Base-by-base conservation (phyloP, 2,888 invertebrate genomes). In the Scaeva pyrastri region DNA sequence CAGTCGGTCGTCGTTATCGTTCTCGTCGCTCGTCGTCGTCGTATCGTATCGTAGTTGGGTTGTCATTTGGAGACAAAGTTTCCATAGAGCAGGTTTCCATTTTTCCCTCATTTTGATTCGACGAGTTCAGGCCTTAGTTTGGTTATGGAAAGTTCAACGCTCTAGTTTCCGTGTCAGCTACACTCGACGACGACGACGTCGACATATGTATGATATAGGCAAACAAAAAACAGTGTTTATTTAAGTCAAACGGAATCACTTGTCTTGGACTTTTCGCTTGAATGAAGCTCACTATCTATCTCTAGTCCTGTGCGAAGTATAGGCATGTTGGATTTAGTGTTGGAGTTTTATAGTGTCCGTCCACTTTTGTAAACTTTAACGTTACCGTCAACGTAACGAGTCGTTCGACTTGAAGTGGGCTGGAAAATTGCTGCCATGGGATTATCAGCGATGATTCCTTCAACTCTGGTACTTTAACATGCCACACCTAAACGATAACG, bases 91-190 rank as follows among this genome's bases (percentile, higher is more conserved):
- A 72, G 75, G 79, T 79, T 84, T 83, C 23, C 39, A 64, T 16
- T 41, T 62, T 62, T 19, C 19, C 12, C 7, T 52, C 52, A 52
- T 14, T 52, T 52, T 52, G 36, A 45, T 83, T 58, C 45, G 45
- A 62, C 70, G 36, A 36, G 52, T 58, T 76, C 50, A 76, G 71
- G 76, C 71, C 62, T 71, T 19, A 48, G 55, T 36, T 66, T 66
- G 74, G 71, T 71, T 84, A 79, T 72, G 79, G 70, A 80, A 75
- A 80, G 84, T 85, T 85, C 84, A 85, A 80, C 66, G 84, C 66
- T 85, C 84, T 60, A 80, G 52, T 79, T 84, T 79, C 75, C 75
- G 64, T 72, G 74, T 66, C 72, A 75, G 72, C 71, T 19, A 31
- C 45, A 8, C 43, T 41, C 39, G 43, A 78, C 56, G 73, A n/a